Base-by-base conservation (phyloP, 2,888 invertebrate genomes). In the Athetis lepigone region DNA sequence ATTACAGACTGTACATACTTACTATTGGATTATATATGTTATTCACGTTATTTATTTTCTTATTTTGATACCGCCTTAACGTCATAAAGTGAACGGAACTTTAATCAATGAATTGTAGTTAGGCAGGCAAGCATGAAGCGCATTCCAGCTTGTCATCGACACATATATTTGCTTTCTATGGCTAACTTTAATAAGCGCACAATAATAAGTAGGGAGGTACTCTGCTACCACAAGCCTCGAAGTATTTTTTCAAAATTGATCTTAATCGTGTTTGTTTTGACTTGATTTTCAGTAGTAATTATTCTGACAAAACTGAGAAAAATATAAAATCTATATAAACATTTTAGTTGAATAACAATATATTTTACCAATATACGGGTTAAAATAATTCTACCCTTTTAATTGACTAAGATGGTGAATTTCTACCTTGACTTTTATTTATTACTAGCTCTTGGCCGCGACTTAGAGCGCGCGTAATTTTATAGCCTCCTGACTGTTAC, bases 381-480 rank as follows among this genome's bases (percentile, higher is more conserved):
- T n/a, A 29, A 43, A 37, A 16, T 18, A 60, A 27, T 13, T 37
- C 21, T 8, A 25, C 19, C 23, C 6, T 65, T 72, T 42, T 43
- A 23, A 72, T 37, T 37, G 27, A 23, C 42, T 37, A 71, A 46
- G 8, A 71, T 70, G n/a, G n/a, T n/a, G n/a, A 61, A 25, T 13
- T 25, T 45, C 37, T 40, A 29, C 27, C 33, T 33, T 33, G 16
- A 42, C 16, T 37, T 47, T 43, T 42, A 64, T 65, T 42, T 62
- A 46, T 46, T 46, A 33, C 33, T 33, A 13, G 25, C 25, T 25
- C 6, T 25, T 25, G 3, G 4, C 25, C 6, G 25, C 25, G 25
- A 25, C 25, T 25, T 25, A 3, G 25, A 4, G n/a, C n/a, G n/a
- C n/a, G n/a, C n/a, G n/a, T n/a, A n/a, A n/a, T n/a, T n/a, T n/a